Conservation (phyloP, 2,797 vertebrate genomes). For the Echeneis naucrates region DNA sequence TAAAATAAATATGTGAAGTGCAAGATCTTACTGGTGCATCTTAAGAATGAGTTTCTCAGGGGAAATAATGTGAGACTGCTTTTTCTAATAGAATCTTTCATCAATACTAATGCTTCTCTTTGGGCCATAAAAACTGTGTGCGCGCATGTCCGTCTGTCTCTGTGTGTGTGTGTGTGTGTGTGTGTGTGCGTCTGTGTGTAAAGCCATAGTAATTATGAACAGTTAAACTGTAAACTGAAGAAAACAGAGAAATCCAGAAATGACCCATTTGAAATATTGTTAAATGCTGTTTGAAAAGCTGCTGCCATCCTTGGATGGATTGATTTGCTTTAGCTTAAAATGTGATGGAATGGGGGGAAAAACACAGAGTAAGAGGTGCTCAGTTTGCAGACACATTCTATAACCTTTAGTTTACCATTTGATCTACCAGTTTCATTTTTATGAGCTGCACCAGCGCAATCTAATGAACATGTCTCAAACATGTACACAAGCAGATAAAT, state of each 20-base stretch:
- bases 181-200: no score
- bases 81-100: slow-evolving; percentile 58
- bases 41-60: slow-evolving; percentile 54
- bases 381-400: not conserved
- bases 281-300: no score
- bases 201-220: not conserved
- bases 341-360: not conserved
- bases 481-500: no score
- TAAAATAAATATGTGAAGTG: slow-evolving; percentile 16
- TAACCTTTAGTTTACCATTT: no score
- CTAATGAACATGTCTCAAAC: no score
- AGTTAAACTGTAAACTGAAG: slow-evolving; percentile 12
- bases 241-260: slow-evolving; percentile 13
- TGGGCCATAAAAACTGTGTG: slow-evolving; percentile 47
- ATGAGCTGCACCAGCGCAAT: no score
- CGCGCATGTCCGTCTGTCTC: slow-evolving; percentile 2
- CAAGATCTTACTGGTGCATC: slow-evolving; percentile 29
- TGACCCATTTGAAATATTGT: slow-evolving; percentile 20
- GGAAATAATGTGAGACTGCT: slow-evolving; percentile 69
- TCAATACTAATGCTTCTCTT: slow-evolving; percentile 64
- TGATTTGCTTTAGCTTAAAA: slow-evolving; percentile 28
- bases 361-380: not conserved
- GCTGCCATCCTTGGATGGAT: slow-evolving; percentile 18
- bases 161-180: not conserved
- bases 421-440: no score